Evolutionary conservation across 2,113 vertebrate genomes (phyloP).

Genomic region (Brachypteracias leptosomus): DNA sequence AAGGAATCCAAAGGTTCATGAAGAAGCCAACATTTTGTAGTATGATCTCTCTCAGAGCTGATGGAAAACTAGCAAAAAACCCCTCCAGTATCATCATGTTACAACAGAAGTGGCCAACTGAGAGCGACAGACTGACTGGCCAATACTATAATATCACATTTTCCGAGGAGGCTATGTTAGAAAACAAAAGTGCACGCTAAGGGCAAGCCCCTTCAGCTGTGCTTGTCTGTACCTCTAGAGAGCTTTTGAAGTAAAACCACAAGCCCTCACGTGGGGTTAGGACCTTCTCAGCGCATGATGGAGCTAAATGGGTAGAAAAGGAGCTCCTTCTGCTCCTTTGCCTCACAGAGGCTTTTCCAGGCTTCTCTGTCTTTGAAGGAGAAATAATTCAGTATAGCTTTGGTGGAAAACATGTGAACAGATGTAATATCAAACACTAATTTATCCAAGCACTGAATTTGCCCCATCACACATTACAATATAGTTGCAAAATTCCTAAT

Average conservation of each 20-base stretch:
- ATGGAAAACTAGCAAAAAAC: not conserved
- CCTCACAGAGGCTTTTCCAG: not conserved
- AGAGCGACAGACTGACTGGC: not conserved
- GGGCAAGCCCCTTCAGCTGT: not conserved
- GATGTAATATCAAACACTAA: not conserved
- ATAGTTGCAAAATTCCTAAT: not conserved
- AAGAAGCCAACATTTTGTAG: not conserved
- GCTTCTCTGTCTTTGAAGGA: not conserved
- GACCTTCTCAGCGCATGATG: not conserved
- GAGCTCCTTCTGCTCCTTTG: not conserved
- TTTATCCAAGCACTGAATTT: not conserved
- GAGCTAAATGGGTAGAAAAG: not conserved
- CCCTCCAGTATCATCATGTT: not conserved
- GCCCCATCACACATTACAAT: fast-evolving
- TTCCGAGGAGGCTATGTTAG: not conserved
- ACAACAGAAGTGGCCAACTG: not conserved
- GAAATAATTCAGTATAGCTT: not conserved
- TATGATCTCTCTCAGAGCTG: not conserved
- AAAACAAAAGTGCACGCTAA: not conserved
- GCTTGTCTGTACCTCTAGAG: fast-evolving
- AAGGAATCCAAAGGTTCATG: not conserved
- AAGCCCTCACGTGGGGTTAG: fast-evolving
- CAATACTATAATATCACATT: not conserved
- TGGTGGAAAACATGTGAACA: not conserved
- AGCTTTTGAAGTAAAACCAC: not conserved